These are phyloP conservation scores for Lasaia peninsularis DNA, from an alignment of 1,140 invertebrate genomes.

Conservation along the genomic window DNA sequence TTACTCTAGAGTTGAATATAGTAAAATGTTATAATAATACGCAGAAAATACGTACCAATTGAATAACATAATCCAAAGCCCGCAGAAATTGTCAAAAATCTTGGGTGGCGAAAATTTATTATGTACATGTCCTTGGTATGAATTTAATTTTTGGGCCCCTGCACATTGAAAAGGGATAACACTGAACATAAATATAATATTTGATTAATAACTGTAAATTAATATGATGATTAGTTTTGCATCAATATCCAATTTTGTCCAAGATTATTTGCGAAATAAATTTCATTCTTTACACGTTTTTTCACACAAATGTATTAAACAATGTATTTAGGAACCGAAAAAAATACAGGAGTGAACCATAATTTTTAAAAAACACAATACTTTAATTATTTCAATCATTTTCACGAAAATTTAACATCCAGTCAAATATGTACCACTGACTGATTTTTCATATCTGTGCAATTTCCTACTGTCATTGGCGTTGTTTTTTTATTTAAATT, in stretches of 20 bases:
- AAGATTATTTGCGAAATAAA: not conserved
- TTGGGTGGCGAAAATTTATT: slow-evolving; percentile 62
- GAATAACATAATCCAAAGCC: slow-evolving; percentile 61
- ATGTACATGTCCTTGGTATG: slow-evolving; percentile 73
- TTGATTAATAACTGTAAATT: slow-evolving; percentile 20
- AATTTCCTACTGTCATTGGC: too few relatives aligned
- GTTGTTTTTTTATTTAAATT: too few relatives aligned
- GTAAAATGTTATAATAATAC: too few relatives aligned
- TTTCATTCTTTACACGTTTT: not conserved
- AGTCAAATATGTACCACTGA: slow-evolving; percentile 3
- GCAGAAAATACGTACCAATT: slow-evolving; percentile 54
- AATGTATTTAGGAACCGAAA: not conserved
- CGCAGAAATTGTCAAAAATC: slow-evolving; percentile 62
- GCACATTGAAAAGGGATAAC: slow-evolving; percentile 44
- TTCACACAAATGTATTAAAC: not conserved
- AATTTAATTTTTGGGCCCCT: slow-evolving; percentile 51
- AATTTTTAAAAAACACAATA: not conserved
- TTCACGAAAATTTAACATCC: not conserved
- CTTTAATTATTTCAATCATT: not conserved
- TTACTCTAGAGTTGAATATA: too few relatives aligned
- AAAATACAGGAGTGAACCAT: not conserved
- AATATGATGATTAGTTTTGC: not conserved
- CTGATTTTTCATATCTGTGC: not conserved
- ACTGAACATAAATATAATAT: slow-evolving; percentile 23
- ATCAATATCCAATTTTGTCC: not conserved